Base-by-base conservation (phyloP, 2,797 vertebrate species). In the Atherinosoma microstoma region DNA sequence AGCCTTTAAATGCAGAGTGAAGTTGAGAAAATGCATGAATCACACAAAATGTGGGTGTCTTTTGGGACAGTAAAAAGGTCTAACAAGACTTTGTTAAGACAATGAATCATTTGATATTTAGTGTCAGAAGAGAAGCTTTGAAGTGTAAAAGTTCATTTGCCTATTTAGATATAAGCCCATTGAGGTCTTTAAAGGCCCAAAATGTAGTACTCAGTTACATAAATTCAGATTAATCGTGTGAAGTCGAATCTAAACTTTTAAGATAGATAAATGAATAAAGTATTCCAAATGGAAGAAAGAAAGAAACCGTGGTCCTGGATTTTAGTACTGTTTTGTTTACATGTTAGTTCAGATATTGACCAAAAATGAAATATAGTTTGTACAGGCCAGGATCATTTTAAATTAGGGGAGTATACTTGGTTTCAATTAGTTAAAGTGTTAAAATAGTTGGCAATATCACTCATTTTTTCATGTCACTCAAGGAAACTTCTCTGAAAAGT, bases 21-120 rank as follows among this genome's bases (percentile, higher is more conserved):
- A 64, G 61, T 30, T 68, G 9, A 61, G 49, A 67, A 61, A 71
- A 22, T n/a, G 66, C 10, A 78, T 91, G 84, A 91, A 64, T 88
- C 88, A 90, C 45, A 75, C 56, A 62, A 36, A 58, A 70, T 74
- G 85, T 90, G 86, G 86, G 87, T 74, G 82, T 78, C 65, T 35
- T 64, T 67, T 73, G 73, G 53, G 69, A 78, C 30, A 63, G 58
- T 29, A 75, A 73, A 75, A 75, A 82, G 81, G 74, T 88, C 84
- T 78, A 58, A 84, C 45, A 74, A 71, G 78, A 79, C 78, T 82
- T 86, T 67, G 67, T 78, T 75, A 83, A 85, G 67, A 80, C n/a
- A 72, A 67, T 91, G 82, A 88, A 79, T 90, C 87, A 86, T 87
- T 64, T 87, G 84, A 70, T 79, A 85, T 87, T 89, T 79, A 2